These are phyloP conservation scores for Eueides isabella DNA, from an alignment of 1,140 invertebrate species.

Conservation along the genomic window DNA sequence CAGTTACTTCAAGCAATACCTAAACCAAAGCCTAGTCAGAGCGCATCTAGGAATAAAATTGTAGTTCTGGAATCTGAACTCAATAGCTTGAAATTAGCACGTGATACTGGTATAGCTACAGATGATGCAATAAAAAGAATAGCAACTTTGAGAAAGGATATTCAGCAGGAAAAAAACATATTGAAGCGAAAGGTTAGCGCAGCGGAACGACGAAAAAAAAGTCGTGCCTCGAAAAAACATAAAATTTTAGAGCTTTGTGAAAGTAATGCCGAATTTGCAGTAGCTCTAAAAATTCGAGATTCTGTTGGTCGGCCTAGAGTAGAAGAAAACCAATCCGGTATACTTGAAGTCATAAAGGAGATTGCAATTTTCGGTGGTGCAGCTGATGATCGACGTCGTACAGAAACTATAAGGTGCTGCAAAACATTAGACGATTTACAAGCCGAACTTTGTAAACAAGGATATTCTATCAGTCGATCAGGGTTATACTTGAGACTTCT, in stretches of 20 bases:
- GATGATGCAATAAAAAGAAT: constrained; percentile 31
- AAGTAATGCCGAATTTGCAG: constrained; percentile 25
- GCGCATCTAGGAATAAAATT: constrained; percentile 30
- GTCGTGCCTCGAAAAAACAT: constrained; percentile 31
- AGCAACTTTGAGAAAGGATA: constrained; percentile 25
- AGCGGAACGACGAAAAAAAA: constrained; percentile 26
- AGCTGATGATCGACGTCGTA: constrained; percentile 38
- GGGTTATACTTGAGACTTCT: constrained; percentile 30
- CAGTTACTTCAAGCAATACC: constrained; percentile 10
- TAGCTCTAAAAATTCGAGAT: too few relatives aligned
- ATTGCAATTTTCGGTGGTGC: constrained; percentile 37
- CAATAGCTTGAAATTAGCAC: constrained; percentile 26
- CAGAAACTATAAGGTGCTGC: constrained; percentile 36
- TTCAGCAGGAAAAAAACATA: constrained; percentile 27
- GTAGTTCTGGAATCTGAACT: constrained; percentile 28
- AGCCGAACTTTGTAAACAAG: constrained; percentile 29
- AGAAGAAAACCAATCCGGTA: constrained; percentile 32
- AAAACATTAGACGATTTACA: constrained; percentile 38
- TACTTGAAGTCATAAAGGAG: constrained; percentile 29
- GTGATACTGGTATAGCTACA: constrained; percentile 33
- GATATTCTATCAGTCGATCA: constrained; percentile 31
- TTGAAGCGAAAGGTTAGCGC: constrained; percentile 22
- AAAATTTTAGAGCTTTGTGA: constrained; percentile 29
- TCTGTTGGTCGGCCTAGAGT: too few relatives aligned
- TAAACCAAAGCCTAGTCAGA: constrained; percentile 21